Conservation (phyloP, 2,797 vertebrate species). For the Tiaroga cobitis region DNA sequence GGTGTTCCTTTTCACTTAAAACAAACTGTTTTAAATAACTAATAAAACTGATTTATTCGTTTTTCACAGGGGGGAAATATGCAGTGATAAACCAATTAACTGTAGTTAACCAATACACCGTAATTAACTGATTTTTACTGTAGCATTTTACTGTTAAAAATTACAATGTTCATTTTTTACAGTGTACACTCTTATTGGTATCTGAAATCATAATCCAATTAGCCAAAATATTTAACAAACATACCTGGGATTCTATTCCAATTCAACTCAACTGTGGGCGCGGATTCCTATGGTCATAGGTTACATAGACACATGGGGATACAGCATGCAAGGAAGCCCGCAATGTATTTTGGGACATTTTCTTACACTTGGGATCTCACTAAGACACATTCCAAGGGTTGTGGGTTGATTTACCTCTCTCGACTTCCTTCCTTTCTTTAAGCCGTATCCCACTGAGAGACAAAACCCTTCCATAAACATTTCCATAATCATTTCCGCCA, state of each 20-base stretch:
- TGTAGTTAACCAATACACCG: too few relatives aligned
- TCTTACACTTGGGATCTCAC: conserved; percentile 10
- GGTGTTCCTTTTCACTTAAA: background rate
- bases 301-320: background rate
- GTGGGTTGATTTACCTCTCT: conserved; percentile 12
- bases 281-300: background rate
- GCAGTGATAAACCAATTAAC: background rate
- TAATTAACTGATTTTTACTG: background rate
- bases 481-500: conserved; percentile 41
- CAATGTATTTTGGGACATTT: conserved; percentile 9
- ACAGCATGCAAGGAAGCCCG: background rate
- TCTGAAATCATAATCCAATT: background rate
- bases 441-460: conserved; percentile 35
- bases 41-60: background rate
- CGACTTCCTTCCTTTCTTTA: conserved; percentile 34
- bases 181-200: background rate
- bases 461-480: conserved; percentile 29
- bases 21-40: background rate
- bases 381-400: conserved; percentile 23
- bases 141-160: background rate
- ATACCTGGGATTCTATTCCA: background rate
- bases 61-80: background rate
- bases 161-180: background rate
- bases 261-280: background rate
- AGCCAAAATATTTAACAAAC: background rate